These are phyloP conservation scores for Onychomys torridus DNA, from an alignment of 2,797 vertebrate genomes.

Conservation along the genomic window DNA sequence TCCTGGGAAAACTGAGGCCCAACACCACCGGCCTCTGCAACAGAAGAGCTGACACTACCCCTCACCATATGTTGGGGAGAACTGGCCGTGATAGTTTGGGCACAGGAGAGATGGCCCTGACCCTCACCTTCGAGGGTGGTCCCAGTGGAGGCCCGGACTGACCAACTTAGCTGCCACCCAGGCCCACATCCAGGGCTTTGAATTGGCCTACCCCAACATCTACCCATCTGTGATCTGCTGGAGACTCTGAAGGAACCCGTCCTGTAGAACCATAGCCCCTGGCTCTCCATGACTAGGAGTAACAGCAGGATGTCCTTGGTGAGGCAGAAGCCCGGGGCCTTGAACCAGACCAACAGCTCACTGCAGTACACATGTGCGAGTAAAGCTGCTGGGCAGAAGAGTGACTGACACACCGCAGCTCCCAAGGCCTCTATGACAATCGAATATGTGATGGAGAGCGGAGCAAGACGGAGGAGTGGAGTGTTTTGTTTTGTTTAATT, in stretches of 20 bases:
- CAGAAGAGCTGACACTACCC: not conserved
- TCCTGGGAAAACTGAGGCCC: not conserved
- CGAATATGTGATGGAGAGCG: not conserved
- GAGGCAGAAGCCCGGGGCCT: not conserved
- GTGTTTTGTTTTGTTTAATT: not conserved
- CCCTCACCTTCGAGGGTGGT: too few relatives aligned
- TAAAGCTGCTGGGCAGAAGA: not conserved
- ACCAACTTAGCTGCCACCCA: not conserved
- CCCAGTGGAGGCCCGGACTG: not conserved
- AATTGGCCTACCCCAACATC: not conserved
- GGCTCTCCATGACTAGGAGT: not conserved
- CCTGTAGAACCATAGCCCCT: not conserved
- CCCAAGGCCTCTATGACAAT: not conserved
- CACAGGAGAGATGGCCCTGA: not conserved
- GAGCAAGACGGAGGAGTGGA: not conserved
- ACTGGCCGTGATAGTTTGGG: not conserved
- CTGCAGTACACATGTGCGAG: not conserved
- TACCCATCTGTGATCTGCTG: not conserved
- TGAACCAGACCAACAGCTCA: not conserved
- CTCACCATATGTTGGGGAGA: not conserved
- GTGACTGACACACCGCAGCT: not conserved
- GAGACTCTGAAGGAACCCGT: not conserved
- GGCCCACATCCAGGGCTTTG: not conserved
- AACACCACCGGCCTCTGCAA: not conserved
- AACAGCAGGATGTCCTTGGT: not conserved